phyloP scores from a whole-genome alignment of 2,888 invertebrate species.

The Archips xylosteana region DNA sequence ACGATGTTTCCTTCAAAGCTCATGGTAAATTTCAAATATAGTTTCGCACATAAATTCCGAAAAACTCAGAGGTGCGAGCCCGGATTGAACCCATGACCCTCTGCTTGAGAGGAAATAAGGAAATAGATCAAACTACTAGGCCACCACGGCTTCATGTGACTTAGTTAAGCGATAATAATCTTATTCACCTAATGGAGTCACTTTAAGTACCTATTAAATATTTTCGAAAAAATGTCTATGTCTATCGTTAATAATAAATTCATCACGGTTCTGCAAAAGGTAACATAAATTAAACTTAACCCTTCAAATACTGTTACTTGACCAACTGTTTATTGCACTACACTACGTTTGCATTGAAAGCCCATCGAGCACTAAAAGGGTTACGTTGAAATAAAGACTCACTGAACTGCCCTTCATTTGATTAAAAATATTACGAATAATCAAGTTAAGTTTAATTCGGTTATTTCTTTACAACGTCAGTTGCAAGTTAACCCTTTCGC shows the following conservation, averaged over 20 bases:
- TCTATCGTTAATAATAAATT: background rate
- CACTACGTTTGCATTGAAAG: conserved; percentile 8
- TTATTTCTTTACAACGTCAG: conserved; percentile 27
- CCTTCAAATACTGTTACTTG: conserved; percentile 27
- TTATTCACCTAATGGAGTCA: too few species aligned
- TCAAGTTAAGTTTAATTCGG: conserved; percentile 26
- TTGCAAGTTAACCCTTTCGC: conserved; percentile 14
- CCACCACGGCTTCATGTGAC: too few species aligned
- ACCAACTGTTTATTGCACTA: conserved; percentile 38
- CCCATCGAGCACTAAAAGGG: conserved; percentile 26
- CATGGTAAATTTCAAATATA: too few species aligned
- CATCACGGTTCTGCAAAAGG: conserved; percentile 10
- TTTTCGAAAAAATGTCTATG: too few species aligned
- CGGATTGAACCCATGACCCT: too few species aligned
- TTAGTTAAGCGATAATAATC: too few species aligned
- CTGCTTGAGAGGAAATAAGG: background rate
- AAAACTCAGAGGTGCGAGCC: too few species aligned
- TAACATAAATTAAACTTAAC: conserved; percentile 26
- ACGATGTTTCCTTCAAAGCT: too few species aligned
- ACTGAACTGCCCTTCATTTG: conserved; percentile 19
- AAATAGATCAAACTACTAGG: too few species aligned
- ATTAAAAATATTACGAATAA: conserved; percentile 36
- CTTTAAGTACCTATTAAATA: too few species aligned
- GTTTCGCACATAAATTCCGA: too few species aligned
- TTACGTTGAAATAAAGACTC: conserved; percentile 31